phyloP scores from a whole-genome alignment of 2,888 invertebrate species.

The Polymixis flavicincta region DNA sequence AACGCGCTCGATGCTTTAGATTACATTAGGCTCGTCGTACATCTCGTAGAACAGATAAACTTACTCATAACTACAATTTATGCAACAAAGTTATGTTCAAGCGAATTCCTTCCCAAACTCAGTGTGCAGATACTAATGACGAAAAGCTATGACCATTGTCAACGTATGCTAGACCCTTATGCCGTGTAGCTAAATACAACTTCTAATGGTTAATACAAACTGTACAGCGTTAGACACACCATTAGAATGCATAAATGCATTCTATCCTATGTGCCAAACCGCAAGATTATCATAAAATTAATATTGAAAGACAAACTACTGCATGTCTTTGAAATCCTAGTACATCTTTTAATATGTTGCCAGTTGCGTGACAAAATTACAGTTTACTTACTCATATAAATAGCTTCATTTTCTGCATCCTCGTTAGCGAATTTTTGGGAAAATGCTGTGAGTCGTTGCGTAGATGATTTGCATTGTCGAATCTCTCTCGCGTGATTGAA shows the following conservation, averaged over 20 bases:
- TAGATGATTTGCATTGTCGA: conserved; percentile 26
- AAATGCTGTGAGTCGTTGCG: conserved; percentile 16
- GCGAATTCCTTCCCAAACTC: not conserved
- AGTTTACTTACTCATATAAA: conserved; percentile 18
- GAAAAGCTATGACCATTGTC: not conserved
- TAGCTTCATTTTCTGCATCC: conserved; percentile 10
- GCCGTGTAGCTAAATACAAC: not conserved
- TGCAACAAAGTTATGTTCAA: not conserved
- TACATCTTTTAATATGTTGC: conserved; percentile 18
- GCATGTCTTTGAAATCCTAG: conserved; percentile 36
- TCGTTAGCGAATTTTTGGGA: conserved; percentile 49
- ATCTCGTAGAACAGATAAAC: too few species aligned
- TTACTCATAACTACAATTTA: not conserved
- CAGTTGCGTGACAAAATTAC: conserved; percentile 29
- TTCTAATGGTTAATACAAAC: not conserved
- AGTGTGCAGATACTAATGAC: not conserved
- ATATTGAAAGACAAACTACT: conserved; percentile 33
- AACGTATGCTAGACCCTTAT: not conserved
- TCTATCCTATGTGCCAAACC: conserved; percentile 43
- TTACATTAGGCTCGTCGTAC: too few species aligned
- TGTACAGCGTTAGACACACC: not conserved
- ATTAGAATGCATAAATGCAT: conserved; percentile 22
- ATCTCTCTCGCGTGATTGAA: conserved; percentile 44
- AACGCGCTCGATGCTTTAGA: too few species aligned
- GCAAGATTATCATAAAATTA: conserved; percentile 51